Conservation (phyloP, 2,888 invertebrate genomes). For the Hedya salicella region DNA sequence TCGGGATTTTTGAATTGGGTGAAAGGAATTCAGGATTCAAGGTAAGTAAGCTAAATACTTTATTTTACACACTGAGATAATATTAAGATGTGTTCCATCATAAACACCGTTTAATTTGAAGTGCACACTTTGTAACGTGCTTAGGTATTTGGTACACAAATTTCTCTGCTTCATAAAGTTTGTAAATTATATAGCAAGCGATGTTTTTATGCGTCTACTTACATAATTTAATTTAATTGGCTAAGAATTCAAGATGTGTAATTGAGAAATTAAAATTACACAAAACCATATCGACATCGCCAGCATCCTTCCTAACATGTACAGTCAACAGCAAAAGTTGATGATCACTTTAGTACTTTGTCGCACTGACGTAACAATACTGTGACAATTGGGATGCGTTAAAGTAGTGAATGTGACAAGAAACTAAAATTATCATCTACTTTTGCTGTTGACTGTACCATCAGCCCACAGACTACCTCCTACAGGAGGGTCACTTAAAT, state of each 20-base stretch:
- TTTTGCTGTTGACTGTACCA: too few species aligned
- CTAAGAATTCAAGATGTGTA: neutral
- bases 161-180: neutral
- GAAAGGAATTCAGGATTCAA: constrained; percentile 88
- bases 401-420: too few species aligned
- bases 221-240: neutral
- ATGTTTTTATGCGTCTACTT: neutral
- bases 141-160: neutral
- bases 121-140: neutral
- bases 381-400: too few species aligned
- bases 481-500: too few species aligned
- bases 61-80: neutral
- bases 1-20: constrained; percentile 92
- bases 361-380: too few species aligned
- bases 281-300: neutral
- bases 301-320: neutral
- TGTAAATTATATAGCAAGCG: constrained; percentile 1
- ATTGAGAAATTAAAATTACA: neutral
- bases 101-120: neutral
- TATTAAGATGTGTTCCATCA: neutral
- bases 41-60: constrained; percentile 50
- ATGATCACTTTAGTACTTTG: too few species aligned
- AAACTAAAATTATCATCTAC: too few species aligned
- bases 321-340: too few species aligned
- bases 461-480: too few species aligned